phyloP scores from a whole-genome alignment of 2,797 vertebrate species.

The Rhinichthys osculus region DNA sequence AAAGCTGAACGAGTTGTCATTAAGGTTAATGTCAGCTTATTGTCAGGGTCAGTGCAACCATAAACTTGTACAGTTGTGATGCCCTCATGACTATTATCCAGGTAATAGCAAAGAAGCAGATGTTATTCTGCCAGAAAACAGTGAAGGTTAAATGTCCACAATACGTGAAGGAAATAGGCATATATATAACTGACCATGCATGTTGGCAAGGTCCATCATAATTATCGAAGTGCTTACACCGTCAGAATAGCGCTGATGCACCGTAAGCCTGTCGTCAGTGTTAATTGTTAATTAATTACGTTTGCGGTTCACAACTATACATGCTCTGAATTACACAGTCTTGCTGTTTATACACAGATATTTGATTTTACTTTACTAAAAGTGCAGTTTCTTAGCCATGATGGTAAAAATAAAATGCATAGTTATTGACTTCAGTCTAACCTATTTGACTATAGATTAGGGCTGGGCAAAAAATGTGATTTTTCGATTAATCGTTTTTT shows the following conservation, averaged over 20 bases:
- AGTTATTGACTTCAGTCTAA: background rate
- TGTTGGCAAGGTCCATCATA: conserved; percentile 32
- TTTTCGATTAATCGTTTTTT: too few relatives aligned
- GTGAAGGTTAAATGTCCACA: conserved; percentile 19
- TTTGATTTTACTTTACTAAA: background rate
- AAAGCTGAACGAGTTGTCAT: background rate
- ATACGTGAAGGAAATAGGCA: conserved; percentile 9
- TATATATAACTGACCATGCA: conserved; percentile 28
- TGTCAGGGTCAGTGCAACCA: conserved; percentile 13
- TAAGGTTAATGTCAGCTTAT: conserved; percentile 2
- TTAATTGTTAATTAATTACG: conserved; percentile 16
- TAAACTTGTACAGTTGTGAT: background rate
- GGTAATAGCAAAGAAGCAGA: conserved; percentile 1
- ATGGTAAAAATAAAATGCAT: background rate
- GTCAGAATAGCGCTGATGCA: background rate
- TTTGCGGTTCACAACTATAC: background rate
- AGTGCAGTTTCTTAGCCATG: background rate
- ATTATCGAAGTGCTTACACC: conserved; percentile 28
- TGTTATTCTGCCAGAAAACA: conserved; percentile 27
- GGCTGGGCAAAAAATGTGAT: too few relatives aligned
- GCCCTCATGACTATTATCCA: conserved; percentile 25
- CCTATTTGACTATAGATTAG: background rate
- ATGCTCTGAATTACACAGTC: background rate
- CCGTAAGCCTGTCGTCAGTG: conserved; percentile 1
- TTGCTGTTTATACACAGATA: background rate